Evolutionary conservation across 2,113 vertebrate species (phyloP).

Genomic region (Epinephelus lanceolatus): DNA sequence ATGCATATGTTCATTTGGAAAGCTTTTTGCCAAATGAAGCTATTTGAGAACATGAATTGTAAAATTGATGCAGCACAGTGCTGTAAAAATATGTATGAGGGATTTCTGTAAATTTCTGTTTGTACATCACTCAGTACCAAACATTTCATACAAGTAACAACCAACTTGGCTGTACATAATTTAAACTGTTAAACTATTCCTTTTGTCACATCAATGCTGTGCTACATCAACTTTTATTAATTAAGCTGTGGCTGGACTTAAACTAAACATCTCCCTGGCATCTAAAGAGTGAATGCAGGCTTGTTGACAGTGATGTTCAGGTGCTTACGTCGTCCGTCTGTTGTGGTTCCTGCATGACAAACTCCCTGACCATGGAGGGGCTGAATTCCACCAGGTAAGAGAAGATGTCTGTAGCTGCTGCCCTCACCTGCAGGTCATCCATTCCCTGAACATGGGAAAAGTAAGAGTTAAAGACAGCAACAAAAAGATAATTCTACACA

Average conservation of each 20-base stretch:
- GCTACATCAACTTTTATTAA: neutral
- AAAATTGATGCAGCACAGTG: neutral
- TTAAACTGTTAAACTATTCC: neutral
- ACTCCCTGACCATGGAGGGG: constrained; percentile 98
- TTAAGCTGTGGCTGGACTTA: neutral
- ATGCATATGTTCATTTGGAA: neutral
- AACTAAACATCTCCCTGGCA: neutral
- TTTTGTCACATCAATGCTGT: neutral
- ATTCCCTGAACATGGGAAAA: constrained; percentile 87
- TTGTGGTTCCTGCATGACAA: constrained; percentile 99
- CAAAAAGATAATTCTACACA: neutral
- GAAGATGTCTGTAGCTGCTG: constrained; percentile 99
- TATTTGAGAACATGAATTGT: neutral
- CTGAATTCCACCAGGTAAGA: constrained; percentile 99
- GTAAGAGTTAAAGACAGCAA: neutral
- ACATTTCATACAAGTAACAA: neutral
- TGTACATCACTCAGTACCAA: neutral
- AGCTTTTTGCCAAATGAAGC: neutral
- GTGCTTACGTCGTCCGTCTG: constrained; percentile 96
- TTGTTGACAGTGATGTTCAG: neutral
- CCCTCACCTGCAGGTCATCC: constrained; percentile 97
- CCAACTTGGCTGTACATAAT: neutral
- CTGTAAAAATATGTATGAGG: neutral
- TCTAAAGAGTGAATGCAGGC: neutral
- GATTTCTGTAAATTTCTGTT: neutral